Conservation (phyloP, 2,113 vertebrate species). For the Sinocyclocheilus anshuiensis region DNA sequence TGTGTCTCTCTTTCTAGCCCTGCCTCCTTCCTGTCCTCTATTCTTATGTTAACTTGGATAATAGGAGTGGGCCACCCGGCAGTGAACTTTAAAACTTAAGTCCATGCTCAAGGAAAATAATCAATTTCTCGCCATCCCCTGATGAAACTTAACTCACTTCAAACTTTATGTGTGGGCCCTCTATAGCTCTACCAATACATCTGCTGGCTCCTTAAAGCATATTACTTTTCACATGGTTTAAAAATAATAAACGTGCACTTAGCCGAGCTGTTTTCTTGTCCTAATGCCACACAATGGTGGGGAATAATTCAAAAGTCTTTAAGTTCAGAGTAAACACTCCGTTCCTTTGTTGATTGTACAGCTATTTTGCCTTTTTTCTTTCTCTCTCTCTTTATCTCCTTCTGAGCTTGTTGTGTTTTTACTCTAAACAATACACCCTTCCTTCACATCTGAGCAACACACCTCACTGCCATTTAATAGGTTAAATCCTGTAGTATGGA, state of each 20-base stretch:
- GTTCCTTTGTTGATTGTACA: constrained; percentile 76
- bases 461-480: constrained; percentile 93
- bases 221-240: constrained; percentile 77
- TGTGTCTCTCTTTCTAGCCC: constrained; percentile 34
- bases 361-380: constrained; percentile 59
- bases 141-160: constrained; percentile 68
- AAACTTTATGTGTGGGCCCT: constrained; percentile 44
- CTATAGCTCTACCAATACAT: constrained; percentile 57
- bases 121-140: constrained; percentile 63
- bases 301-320: constrained; percentile 75
- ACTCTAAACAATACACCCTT: constrained; percentile 82
- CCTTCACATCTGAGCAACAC: constrained; percentile 84
- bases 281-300: constrained; percentile 69
- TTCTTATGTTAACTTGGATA: constrained; percentile 82
- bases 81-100: constrained; percentile 70
- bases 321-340: constrained; percentile 79
- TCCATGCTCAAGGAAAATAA: constrained; percentile 75
- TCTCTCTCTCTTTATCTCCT: constrained; percentile 38
- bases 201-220: constrained; percentile 69
- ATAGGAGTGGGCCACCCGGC: constrained; percentile 78
- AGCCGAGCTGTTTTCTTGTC: constrained; percentile 71
- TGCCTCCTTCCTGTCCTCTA: constrained; percentile 61
- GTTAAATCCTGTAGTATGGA: constrained; percentile 79
- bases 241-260: constrained; percentile 80
- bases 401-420: constrained; percentile 71